Evolutionary conservation across 1,140 invertebrate species (phyloP).

Genomic region (Leptestheria dahalacensis): DNA sequence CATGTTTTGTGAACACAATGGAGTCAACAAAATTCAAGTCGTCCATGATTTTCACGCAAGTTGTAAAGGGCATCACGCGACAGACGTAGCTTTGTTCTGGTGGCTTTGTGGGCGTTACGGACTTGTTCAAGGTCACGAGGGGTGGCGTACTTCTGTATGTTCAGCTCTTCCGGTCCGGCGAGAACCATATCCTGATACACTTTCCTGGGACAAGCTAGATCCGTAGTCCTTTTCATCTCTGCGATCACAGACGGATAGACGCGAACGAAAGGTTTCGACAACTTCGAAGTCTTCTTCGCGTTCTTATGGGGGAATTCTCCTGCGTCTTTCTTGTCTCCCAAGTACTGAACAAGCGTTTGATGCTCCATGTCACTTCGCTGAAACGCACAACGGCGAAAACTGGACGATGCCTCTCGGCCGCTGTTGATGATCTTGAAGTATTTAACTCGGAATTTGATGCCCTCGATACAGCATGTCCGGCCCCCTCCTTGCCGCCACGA

Average conservation of each 20-base stretch:
- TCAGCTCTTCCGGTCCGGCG: not conserved
- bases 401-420: not conserved
- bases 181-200: not conserved
- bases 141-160: not conserved
- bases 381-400: not conserved
- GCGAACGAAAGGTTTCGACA: not conserved
- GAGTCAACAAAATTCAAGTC: no score
- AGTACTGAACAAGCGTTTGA: not conserved
- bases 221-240: not conserved
- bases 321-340: not conserved
- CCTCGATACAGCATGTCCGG: not conserved
- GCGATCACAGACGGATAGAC: not conserved
- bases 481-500: not conserved
- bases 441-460: not conserved
- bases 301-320: not conserved
- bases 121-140: not conserved
- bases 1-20: no score
- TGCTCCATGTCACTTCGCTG: not conserved
- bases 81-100: not conserved
- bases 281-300: not conserved
- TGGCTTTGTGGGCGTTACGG: not conserved
- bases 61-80: not conserved
- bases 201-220: not conserved
- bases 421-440: not conserved
- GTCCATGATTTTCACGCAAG: not conserved